phyloP scores from a whole-genome alignment of 2,888 invertebrate genomes.

The Drosophila histrio region DNA sequence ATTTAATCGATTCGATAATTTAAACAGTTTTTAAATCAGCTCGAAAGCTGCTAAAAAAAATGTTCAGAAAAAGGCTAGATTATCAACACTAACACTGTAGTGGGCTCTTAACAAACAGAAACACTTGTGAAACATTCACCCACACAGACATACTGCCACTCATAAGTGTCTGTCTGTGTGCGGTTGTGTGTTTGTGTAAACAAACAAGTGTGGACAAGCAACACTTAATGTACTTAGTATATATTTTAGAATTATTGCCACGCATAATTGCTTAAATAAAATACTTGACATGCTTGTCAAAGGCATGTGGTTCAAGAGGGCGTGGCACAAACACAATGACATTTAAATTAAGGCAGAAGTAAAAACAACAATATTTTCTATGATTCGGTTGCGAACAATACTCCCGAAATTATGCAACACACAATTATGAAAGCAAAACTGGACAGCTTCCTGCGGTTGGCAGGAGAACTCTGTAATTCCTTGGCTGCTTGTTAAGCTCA shows the following conservation, averaged over 20 bases:
- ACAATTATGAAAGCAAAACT: slow-evolving; percentile 27
- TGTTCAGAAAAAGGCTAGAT: slow-evolving; percentile 3
- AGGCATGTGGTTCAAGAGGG: slow-evolving; percentile 25
- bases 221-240: slow-evolving; percentile 7
- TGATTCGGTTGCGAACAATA: slow-evolving; percentile 28
- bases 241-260: slow-evolving; percentile 30
- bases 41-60: neutral
- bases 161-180: neutral
- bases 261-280: slow-evolving; percentile 63
- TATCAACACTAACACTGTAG: slow-evolving; percentile 4
- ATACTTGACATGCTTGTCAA: slow-evolving; percentile 26
- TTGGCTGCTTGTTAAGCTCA: slow-evolving; percentile 42
- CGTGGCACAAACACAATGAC: slow-evolving; percentile 13
- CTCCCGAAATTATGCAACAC: slow-evolving; percentile 48
- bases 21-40: too few species aligned
- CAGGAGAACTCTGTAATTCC: slow-evolving; percentile 11
- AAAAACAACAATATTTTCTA: slow-evolving; percentile 22
- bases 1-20: too few species aligned
- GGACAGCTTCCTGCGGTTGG: slow-evolving; percentile 30
- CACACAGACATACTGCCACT: neutral
- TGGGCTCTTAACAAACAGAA: slow-evolving; percentile 25
- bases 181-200: slow-evolving; percentile 3
- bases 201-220: neutral
- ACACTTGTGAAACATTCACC: slow-evolving; percentile 33
- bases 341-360: slow-evolving; percentile 21